Evolutionary conservation across 1,140 invertebrate genomes (phyloP).

Genomic region (Nymphalis io): DNA sequence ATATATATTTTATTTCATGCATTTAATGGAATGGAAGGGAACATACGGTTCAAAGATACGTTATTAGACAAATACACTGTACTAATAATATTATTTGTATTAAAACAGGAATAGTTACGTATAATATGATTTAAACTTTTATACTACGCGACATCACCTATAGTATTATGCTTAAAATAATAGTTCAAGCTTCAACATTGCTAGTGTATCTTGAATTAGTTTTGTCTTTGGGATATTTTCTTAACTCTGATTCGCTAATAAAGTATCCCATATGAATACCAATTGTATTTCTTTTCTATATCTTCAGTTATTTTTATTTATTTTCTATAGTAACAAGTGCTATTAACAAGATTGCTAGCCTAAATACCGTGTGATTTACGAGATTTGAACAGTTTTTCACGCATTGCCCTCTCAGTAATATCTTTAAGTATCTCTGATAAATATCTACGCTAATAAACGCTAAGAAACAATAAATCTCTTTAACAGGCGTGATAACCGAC

Average conservation of each 20-base stretch:
- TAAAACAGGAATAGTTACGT: too few species aligned
- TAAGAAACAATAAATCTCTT: constrained; percentile 72
- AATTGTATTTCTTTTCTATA: neutral
- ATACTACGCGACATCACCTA: too few species aligned
- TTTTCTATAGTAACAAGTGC: constrained; percentile 20
- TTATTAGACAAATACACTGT: too few species aligned
- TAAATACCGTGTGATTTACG: constrained; percentile 55
- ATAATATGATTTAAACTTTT: too few species aligned
- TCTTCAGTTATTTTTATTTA: constrained; percentile 10
- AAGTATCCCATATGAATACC: neutral
- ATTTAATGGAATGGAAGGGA: too few species aligned
- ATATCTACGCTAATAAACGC: constrained; percentile 75
- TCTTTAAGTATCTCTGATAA: constrained; percentile 72
- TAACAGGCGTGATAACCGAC: constrained; percentile 50
- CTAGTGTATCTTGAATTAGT: too few species aligned
- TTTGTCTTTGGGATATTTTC: too few species aligned
- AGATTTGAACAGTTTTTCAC: constrained; percentile 51
- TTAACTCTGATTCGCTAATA: neutral
- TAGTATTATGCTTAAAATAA: too few species aligned
- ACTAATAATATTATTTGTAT: too few species aligned
- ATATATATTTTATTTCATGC: too few species aligned
- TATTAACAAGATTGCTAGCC: constrained; percentile 54
- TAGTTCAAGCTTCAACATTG: too few species aligned
- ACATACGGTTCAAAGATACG: too few species aligned
- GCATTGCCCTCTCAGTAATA: constrained; percentile 56